Evolutionary conservation across 2,888 invertebrate genomes (phyloP), one percentile per base, ranked within the genome.

Genomic region (Baronia brevicornis): DNA sequence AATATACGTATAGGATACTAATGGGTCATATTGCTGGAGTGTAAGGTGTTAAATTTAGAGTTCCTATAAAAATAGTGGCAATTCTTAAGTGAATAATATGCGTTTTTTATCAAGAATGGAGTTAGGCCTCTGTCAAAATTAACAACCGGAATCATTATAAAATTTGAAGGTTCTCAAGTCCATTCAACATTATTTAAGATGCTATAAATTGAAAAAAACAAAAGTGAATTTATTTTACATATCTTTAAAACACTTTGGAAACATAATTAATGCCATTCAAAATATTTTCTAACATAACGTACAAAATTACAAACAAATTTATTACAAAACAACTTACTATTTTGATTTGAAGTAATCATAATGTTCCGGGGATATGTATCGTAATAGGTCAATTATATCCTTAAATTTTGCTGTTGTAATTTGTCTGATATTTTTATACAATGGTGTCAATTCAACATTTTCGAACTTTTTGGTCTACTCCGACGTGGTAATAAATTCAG

Each of bases 61-160:
- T 26, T 26, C 26, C 26, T 26, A 17, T 26, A 15, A 26, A 14
- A 26, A 26, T 26, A 26, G 15, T 26, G 15, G 26, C 15, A 26
- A 25, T 25, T 25, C 14, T 15, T 15, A 26, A 26, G 15, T 26
- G 9, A 17, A 26, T 15, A 26, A 26, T 1, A 9, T 8, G 9
- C 26, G 15, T 14, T 17, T 17, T 26, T 26, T 26, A 26, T 26
- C 26, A 17, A 26, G 10, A 9, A 26, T 26, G 26, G 15, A 26
- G 8, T 26, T 17, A 6, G 17, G 26, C 26, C 26, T 15, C 26
- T 24, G n/a, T n/a, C n/a, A n/a, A n/a, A n/a, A n/a, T n/a, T n/a
- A n/a, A n/a, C n/a, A n/a, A n/a, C n/a, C n/a, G n/a, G n/a, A n/a
- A n/a, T n/a, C n/a, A n/a, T n/a, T n/a, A n/a, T 10, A 18, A 27